Percentiles rank a stretch among this genome's conserved stretches.
These are phyloP conservation scores for Chaetodon trifascialis DNA, from an alignment of 2,113 vertebrate species.

Conservation along the genomic window DNA sequence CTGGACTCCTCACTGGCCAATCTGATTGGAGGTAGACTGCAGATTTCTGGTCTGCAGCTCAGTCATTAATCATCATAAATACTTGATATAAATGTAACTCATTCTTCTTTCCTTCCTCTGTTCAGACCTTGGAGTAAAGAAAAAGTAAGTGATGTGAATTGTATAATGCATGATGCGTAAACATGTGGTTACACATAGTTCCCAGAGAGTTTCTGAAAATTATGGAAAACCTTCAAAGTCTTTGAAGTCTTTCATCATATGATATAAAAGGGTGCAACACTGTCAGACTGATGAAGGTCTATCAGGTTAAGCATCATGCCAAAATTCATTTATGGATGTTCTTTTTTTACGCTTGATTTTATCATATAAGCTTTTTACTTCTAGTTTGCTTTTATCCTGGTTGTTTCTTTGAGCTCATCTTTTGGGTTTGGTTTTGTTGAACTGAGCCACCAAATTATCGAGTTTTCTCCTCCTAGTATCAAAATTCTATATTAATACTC, in stretches of 20 bases:
- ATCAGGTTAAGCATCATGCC: no score
- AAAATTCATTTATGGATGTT: no score
- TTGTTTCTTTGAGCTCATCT: no score
- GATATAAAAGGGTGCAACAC: not conserved
- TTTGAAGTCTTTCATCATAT: not conserved
- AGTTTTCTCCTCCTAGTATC: no score
- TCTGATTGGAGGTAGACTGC: slow-evolving; percentile 93
- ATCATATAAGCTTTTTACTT: no score
- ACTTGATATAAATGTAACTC: not conserved
- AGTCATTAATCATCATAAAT: not conserved
- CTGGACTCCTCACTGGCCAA: slow-evolving; percentile 97
- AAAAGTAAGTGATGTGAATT: slow-evolving; percentile 91
- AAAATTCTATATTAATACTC: no score
- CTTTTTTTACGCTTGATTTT: no score
- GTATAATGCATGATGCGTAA: slow-evolving; percentile 2
- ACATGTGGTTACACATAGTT: not conserved
- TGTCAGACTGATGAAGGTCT: not conserved
- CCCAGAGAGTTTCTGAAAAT: not conserved
- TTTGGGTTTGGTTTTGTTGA: no score
- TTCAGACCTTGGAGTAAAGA: slow-evolving; percentile 95
- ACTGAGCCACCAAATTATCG: no score
- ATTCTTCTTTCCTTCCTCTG: slow-evolving; percentile 47
- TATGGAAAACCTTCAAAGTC: no score
- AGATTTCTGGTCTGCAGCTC: not conserved
- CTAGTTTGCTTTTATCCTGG: no score